Evolutionary conservation across 2,797 vertebrate species (phyloP), one percentile per base, ranked within the genome.

Genomic region (Phalanger gymnotis): DNA sequence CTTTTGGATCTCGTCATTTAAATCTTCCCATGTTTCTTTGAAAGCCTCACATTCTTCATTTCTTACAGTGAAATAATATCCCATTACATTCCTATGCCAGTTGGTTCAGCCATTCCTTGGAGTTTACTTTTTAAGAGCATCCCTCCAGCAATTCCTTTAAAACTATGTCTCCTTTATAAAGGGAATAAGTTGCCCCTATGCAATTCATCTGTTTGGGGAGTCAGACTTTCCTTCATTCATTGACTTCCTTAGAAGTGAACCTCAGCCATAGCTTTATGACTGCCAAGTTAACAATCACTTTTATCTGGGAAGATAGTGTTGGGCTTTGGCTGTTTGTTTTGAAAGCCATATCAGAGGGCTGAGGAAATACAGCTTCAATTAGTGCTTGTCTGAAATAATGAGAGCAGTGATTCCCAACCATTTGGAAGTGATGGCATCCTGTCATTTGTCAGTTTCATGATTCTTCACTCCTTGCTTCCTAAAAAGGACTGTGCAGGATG

Each of bases 131-230:
- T n/a, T 0, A 1, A 34, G 94, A 91, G 40, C 47, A 53, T 47
- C 90, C 54, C 93, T 57, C 87, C 47, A 53, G 94, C 73, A 47
- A 47, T 73, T 89, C 53, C 30, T 93, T 54, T n/a, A 94, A 57
- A 14, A 34, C 27, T 58, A 47, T 53, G 12, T 54, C 3, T 89
- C 16, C 53, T 93, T 40, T 55, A 55, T 25, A 28, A 81, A 90
- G 13, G 51, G n/a, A 53, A 5, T 28, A 10, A n/a, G 0, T 90
- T 31, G 22, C 5, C 34, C 14, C 51, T 89, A 56, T 91, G n/a
- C n/a, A 3, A 54, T 0, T 14, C 7, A 16, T 56, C 40, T 56
- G 58, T 30, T 81, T 94, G 54, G 34, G 91, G 53, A 81, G 7
- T 51, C 30, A 81, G 19, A 47, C 61, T 54, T 30, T 5, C 22